Evolutionary conservation across 1,140 invertebrate genomes (phyloP).

Genomic region (Drosophila bifasciata): DNA sequence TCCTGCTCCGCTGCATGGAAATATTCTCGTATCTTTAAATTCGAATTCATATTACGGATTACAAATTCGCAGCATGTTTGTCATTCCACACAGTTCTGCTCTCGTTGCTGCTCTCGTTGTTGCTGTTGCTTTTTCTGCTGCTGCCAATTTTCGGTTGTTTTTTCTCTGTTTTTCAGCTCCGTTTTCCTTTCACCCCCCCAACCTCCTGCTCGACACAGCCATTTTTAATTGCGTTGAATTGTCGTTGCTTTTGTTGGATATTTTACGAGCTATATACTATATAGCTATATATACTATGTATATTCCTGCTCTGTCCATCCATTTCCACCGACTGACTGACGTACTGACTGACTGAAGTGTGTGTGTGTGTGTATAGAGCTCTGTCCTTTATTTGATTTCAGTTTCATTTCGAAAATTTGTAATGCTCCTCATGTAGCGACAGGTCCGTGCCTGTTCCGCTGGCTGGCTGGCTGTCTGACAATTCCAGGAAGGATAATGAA

Average conservation of each 20-base stretch:
- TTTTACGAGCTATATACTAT: conserved; percentile 1
- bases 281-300: conserved; percentile 15
- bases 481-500: conserved; percentile 68
- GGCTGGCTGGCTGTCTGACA: conserved; percentile 6
- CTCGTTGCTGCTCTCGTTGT: conserved; percentile 21
- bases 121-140: conserved; percentile 1
- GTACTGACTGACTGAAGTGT: conserved; percentile 26
- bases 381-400: conserved; percentile 80
- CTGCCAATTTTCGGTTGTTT: conserved; percentile 45
- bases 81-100: conserved; percentile 61
- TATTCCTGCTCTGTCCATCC: conserved; percentile 7
- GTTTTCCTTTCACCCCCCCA: conserved; percentile 13
- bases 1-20: conserved; percentile 22
- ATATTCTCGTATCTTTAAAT: conserved; percentile 54
- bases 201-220: conserved; percentile 47
- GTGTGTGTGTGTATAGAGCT: conserved; percentile 4
- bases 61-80: conserved; percentile 82
- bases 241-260: conserved; percentile 56
- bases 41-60: conserved; percentile 77
- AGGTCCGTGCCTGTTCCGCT: conserved; percentile 50
- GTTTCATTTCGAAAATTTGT: conserved; percentile 81
- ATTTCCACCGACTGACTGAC: background rate
- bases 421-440: conserved; percentile 73
- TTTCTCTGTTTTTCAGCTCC: conserved; percentile 25
- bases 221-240: conserved; percentile 79